A percentile compares a stretch with the other conserved stretches of the same genome.
phyloP scores from a whole-genome alignment of 1,140 invertebrate species.

The Papilio glaucus region DNA sequence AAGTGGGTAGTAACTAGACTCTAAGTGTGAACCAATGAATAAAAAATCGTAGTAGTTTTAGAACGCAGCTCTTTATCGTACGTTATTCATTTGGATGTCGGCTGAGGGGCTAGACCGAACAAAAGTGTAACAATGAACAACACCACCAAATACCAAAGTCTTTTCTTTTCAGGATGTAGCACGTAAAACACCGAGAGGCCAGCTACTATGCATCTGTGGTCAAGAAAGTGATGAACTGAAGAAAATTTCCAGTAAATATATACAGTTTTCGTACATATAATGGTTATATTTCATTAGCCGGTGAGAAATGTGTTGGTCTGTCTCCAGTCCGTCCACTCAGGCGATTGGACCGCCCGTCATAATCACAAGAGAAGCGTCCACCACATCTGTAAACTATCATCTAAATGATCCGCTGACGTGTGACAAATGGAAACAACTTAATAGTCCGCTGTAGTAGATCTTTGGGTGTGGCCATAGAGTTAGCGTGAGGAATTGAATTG shows the following conservation, averaged over 20 bases:
- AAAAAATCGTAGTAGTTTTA: too few relatives aligned
- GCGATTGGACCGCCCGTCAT: conserved; percentile 60
- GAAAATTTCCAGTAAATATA: neutral
- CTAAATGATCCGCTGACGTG: conserved; percentile 65
- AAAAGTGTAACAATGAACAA: too few relatives aligned
- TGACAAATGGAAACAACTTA: conserved; percentile 72
- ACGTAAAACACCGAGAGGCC: too few relatives aligned
- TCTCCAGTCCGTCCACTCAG: conserved; percentile 54
- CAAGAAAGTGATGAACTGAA: neutral
- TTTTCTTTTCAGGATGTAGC: too few relatives aligned
- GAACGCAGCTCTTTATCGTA: too few relatives aligned
- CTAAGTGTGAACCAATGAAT: too few relatives aligned
- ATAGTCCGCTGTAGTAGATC: conserved; percentile 54
- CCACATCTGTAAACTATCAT: conserved; percentile 71
- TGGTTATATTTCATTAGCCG: conserved; percentile 45
- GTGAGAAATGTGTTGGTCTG: conserved; percentile 43
- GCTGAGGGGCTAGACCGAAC: too few relatives aligned
- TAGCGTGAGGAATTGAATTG: conserved; percentile 41
- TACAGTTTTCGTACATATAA: neutral
- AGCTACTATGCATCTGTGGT: neutral
- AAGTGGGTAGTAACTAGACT: too few relatives aligned
- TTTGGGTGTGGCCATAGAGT: conserved; percentile 48
- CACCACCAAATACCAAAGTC: too few relatives aligned
- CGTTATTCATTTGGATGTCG: too few relatives aligned
- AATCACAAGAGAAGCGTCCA: conserved; percentile 48